These are phyloP conservation scores for Cebus imitator DNA, from an alignment of 2,113 vertebrate species.

Conservation along the genomic window DNA sequence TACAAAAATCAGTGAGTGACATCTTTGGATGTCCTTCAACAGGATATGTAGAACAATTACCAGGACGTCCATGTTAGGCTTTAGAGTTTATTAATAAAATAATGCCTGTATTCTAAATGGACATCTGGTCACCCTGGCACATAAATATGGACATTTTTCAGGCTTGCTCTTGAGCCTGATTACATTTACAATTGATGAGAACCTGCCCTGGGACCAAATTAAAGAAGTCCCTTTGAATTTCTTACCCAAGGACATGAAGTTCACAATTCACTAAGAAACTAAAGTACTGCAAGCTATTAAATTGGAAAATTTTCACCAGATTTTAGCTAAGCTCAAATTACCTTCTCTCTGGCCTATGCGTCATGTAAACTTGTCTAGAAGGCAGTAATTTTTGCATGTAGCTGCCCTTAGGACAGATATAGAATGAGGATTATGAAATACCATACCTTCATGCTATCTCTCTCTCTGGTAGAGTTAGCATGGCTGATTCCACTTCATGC, in stretches of 20 bases:
- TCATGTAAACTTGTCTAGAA: neutral
- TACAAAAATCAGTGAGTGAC: neutral
- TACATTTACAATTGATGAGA: neutral
- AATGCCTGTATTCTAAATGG: no score
- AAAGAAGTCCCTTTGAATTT: neutral
- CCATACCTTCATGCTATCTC: accelerated
- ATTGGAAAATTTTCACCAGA: neutral
- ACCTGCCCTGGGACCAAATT: neutral
- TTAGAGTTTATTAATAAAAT: neutral
- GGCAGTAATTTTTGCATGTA: no score
- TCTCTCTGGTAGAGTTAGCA: accelerated
- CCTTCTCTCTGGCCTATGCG: neutral
- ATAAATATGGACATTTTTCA: neutral
- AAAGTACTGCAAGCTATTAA: neutral
- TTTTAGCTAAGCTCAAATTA: neutral
- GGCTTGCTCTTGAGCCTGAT: neutral
- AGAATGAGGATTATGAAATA: neutral
- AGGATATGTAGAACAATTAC: neutral
- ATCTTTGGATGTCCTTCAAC: neutral
- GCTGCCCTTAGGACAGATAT: neutral
- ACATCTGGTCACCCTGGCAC: neutral
- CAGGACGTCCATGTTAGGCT: neutral
- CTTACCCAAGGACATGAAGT: neutral
- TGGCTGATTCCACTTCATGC: neutral
- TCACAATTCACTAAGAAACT: neutral